phyloP scores from a whole-genome alignment of 2,113 vertebrate genomes.

The Gopherus evgoodei region DNA sequence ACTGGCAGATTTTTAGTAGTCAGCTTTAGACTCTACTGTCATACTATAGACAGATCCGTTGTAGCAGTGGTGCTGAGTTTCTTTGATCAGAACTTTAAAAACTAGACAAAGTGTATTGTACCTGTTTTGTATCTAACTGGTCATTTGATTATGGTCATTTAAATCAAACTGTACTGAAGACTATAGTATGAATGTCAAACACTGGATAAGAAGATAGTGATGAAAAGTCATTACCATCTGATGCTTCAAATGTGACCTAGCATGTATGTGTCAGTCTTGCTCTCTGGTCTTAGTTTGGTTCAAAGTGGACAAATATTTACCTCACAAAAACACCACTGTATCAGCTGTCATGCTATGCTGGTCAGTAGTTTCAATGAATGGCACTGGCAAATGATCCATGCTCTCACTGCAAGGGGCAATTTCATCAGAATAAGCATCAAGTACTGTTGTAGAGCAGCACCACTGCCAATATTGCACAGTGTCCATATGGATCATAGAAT shows the following conservation, averaged over 20 bases:
- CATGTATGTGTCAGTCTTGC: not conserved
- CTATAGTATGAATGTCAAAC: not conserved
- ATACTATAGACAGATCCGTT: not conserved
- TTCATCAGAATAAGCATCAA: not conserved
- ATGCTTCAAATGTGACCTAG: not conserved
- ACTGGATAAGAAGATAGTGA: not conserved
- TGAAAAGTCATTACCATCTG: not conserved
- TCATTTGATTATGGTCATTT: not conserved
- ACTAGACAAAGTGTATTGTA: not conserved
- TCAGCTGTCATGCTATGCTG: rapidly evolving
- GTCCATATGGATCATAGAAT: not conserved
- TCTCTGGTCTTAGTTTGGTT: not conserved
- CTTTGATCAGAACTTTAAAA: not conserved
- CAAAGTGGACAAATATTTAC: not conserved
- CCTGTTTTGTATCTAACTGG: not conserved
- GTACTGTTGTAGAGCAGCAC: not conserved
- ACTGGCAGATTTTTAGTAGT: not conserved
- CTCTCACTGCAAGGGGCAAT: rapidly evolving
- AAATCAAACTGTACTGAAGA: not conserved
- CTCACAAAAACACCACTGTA: not conserved
- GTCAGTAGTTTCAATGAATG: rapidly evolving
- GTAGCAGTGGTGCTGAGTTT: not conserved
- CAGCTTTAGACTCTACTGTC: not conserved
- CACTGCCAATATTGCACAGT: not conserved
- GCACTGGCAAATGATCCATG: rapidly evolving